A percentile compares a stretch with the other conserved stretches of the same genome.
Evolutionary conservation across 2,113 vertebrate species (phyloP).

Genomic region (Oncorhynchus mykiss): DNA sequence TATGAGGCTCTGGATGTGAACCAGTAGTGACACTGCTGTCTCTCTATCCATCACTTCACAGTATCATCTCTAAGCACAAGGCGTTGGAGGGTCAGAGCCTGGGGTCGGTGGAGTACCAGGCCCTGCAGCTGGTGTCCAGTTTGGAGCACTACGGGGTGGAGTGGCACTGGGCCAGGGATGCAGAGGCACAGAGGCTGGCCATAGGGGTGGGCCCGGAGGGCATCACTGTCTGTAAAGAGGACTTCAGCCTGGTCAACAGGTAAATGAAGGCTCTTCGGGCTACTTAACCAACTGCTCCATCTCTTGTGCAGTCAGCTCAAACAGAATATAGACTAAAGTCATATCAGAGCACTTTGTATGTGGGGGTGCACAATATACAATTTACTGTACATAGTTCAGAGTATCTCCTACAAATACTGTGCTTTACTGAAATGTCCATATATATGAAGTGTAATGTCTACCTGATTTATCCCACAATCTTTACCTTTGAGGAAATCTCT

Average conservation of each 20-base stretch:
- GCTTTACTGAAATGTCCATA: neutral
- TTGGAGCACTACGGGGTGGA: constrained; percentile 95
- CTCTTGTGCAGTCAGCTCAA: neutral
- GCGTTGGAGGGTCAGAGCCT: constrained; percentile 85
- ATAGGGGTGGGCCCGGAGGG: constrained; percentile 95
- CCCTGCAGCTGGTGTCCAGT: constrained; percentile 87
- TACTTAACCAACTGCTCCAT: too few relatives aligned
- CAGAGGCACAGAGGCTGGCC: constrained; percentile 83
- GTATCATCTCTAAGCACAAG: constrained; percentile 89
- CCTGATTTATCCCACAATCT: too few relatives aligned
- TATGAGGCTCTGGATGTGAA: too few relatives aligned
- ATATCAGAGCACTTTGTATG: too few relatives aligned
- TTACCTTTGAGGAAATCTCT: too few relatives aligned
- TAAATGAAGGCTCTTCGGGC: constrained; percentile 39
- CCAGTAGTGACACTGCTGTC: neutral
- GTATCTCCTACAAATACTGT: neutral
- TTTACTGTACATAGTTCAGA: too few relatives aligned
- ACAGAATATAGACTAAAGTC: too few relatives aligned
- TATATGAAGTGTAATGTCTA: neutral
- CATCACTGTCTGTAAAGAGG: constrained; percentile 91
- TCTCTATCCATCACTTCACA: constrained; percentile 45
- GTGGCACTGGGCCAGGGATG: constrained; percentile 92
- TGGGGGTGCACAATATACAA: too few relatives aligned
- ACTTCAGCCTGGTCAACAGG: constrained; percentile 91
- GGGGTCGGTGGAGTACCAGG: constrained; percentile 89